Conservation (phyloP, 1,140 invertebrate genomes). For the Zaprionus kolodkinae region DNA sequence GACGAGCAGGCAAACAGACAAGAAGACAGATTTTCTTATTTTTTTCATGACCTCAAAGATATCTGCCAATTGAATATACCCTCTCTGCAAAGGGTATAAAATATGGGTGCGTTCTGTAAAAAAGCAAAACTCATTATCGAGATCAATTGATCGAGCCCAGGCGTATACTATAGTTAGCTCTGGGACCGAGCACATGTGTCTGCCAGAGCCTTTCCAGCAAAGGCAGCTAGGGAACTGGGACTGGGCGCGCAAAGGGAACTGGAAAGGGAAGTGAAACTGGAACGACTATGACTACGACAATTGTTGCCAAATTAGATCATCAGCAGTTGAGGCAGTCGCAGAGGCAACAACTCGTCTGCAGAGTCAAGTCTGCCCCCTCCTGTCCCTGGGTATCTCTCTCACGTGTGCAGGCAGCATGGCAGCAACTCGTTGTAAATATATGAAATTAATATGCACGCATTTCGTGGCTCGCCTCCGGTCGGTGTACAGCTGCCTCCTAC, state of each 20-base stretch:
- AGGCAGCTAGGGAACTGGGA: neutral
- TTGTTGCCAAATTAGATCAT: constrained; percentile 84
- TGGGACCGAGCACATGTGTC: constrained; percentile 36
- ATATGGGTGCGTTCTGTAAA: constrained; percentile 75
- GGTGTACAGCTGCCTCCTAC: too few species aligned
- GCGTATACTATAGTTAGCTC: constrained; percentile 47
- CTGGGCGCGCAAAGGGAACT: neutral
- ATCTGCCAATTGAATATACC: neutral
- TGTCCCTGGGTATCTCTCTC: constrained; percentile 14
- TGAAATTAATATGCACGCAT: constrained; percentile 81
- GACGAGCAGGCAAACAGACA: too few species aligned
- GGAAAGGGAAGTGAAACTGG: too few species aligned
- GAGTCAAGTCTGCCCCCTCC: constrained; percentile 45
- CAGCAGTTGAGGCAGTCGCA: constrained; percentile 50
- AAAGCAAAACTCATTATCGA: constrained; percentile 78
- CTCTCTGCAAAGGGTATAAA: constrained; percentile 24
- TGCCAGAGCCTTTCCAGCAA: constrained; percentile 23
- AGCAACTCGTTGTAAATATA: constrained; percentile 60
- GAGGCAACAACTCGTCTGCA: constrained; percentile 29
- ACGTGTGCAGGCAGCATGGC: constrained; percentile 50
- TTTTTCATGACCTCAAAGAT: too few species aligned
- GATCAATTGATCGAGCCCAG: constrained; percentile 77
- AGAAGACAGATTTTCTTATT: too few species aligned
- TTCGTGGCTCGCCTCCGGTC: constrained; percentile 65
- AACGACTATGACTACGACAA: constrained; percentile 74